These are phyloP conservation scores for Axis porcinus DNA, from an alignment of 2,113 vertebrate species.

Conservation along the genomic window DNA sequence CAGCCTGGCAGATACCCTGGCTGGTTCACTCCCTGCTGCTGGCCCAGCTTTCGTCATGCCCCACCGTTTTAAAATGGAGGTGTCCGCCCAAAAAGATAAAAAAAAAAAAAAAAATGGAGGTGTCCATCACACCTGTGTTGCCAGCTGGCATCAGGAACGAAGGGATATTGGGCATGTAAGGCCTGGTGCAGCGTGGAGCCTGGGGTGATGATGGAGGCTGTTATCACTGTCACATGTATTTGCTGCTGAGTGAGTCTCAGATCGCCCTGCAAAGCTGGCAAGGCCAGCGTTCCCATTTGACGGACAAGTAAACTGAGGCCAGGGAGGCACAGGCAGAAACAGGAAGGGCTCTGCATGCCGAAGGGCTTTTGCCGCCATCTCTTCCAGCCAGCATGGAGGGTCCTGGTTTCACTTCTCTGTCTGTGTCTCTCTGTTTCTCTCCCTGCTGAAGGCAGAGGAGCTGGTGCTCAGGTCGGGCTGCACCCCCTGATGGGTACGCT, in stretches of 20 bases:
- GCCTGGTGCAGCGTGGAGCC: background rate
- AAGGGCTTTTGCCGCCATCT: background rate
- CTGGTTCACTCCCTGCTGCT: background rate
- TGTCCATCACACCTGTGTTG: background rate
- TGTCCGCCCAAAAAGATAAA: too few relatives aligned
- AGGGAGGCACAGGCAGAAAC: background rate
- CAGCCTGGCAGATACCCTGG: background rate
- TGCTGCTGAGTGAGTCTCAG: background rate
- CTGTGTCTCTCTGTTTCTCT: background rate
- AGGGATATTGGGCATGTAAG: background rate
- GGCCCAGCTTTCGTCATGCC: background rate
- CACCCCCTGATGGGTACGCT: background rate
- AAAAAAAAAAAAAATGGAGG: background rate
- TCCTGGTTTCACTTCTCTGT: background rate
- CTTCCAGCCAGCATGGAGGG: background rate
- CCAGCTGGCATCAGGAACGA: background rate
- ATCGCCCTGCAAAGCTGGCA: fast-evolving
- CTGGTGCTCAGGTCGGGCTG: background rate
- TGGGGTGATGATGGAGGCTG: background rate
- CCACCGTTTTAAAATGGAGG: background rate
- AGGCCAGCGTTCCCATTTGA: background rate
- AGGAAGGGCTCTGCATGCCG: fast-evolving
- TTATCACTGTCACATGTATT: fast-evolving
- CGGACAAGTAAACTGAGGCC: background rate
- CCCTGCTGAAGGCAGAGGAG: background rate